Evolutionary conservation across 2,797 vertebrate species (phyloP), one percentile per base, ranked within the genome.

Genomic region (Thalassophryne amazonica): DNA sequence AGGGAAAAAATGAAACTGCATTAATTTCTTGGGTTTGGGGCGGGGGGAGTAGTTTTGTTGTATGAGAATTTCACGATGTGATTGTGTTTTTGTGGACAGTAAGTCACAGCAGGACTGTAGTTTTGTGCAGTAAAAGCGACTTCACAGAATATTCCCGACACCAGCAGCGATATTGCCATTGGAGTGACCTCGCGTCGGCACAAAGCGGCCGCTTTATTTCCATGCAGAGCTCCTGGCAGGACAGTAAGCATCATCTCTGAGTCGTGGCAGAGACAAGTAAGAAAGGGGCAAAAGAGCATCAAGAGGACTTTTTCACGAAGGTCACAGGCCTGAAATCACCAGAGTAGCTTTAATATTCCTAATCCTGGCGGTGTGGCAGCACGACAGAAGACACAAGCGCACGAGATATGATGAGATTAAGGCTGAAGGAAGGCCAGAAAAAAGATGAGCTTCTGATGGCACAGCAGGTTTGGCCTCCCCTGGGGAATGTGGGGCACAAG

Each of bases 401-500:
- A 48, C 42, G 60, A 74, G 73, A 85, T 88, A 65, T 88, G 85
- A 91, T 87, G 76, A 87, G 86, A 90, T 90, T 89, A 89, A 61
- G 73, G 68, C 40, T 16, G 54, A 51, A 65, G 50, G 50, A 58
- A 65, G 64, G 39, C 56, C 51, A 35, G 60, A 51, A 40, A 53
- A 46, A 59, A 68, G 60, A 74, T 73, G 76, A 67, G 83, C 71
- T 88, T 90, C 80, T 91, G 88, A 89, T 90, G 86, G 88, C 86
- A 82, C 88, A 89, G 88, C 90, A 88, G 85, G 86, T 91, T 89
- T 86, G 73, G 76, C 36, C 69, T 77, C 76, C 81, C 78, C 76
- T 50, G 70, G 84, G 85, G 81, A 82, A 73, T 57, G 63, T 37
- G 69, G 73, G 79, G 77, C 63, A 76, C 15, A 38, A 54, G 69